phyloP scores from a whole-genome alignment of 2,888 invertebrate genomes.

The Adelphocoris suturalis region DNA sequence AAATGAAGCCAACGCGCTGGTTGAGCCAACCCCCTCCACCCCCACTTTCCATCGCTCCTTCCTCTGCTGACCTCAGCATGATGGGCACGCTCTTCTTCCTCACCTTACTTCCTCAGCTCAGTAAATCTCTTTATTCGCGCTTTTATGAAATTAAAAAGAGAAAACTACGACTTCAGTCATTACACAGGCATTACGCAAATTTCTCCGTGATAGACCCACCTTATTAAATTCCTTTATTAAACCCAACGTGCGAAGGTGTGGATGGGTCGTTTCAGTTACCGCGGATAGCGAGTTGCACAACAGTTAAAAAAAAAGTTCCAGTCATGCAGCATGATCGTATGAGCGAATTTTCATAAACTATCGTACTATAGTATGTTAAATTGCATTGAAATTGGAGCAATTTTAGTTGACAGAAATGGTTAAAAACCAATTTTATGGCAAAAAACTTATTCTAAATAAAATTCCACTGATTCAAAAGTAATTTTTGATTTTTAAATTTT shows the following conservation, averaged over 20 bases:
- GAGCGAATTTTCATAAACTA: no score
- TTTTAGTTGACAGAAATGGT: no score
- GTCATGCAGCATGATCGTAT: no score
- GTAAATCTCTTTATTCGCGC: neutral
- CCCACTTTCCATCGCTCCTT: neutral
- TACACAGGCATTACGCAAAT: neutral
- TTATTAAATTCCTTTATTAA: constrained; percentile 13
- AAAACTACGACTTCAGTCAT: neutral
- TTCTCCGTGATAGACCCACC: neutral
- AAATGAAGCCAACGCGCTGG: constrained; percentile 42
- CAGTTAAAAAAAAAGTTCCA: neutral
- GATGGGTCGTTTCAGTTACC: neutral
- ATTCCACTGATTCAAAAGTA: no score
- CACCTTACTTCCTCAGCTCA: neutral
- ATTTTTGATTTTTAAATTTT: no score
- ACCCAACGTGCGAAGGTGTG: neutral
- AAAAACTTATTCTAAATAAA: no score
- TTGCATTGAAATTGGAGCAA: no score
- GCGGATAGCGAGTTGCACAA: neutral
- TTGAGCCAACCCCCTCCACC: neutral
- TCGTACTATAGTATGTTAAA: no score
- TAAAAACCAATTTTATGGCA: no score
- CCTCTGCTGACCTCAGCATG: constrained; percentile 7
- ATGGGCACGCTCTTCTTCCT: neutral
- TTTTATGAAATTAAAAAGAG: neutral